A percentile compares a stretch with the other conserved stretches of the same genome.
Conservation (phyloP, 2,888 invertebrate genomes). For the Zeuzera pyrina region DNA sequence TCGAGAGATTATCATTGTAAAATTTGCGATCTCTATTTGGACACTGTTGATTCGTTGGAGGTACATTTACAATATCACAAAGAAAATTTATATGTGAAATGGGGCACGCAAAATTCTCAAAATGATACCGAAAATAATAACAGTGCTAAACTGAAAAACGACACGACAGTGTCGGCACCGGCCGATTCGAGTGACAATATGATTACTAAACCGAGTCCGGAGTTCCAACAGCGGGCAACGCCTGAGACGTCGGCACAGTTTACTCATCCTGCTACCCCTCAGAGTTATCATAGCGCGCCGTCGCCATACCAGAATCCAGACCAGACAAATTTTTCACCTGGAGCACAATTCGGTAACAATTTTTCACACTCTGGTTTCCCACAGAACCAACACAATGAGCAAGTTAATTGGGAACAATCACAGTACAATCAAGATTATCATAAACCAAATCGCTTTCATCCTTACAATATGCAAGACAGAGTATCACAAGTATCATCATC, state of each 20-base stretch:
- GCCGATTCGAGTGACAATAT: slow-evolving; percentile 83
- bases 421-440: slow-evolving; percentile 62
- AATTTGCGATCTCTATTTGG: slow-evolving; percentile 82
- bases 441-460: slow-evolving; percentile 60
- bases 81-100: slow-evolving; percentile 82
- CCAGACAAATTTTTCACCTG: slow-evolving; percentile 73
- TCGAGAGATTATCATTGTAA: slow-evolving; percentile 79
- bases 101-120: slow-evolving; percentile 75
- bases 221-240: slow-evolving; percentile 71
- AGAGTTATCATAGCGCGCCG: slow-evolving; percentile 78
- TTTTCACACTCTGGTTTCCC: slow-evolving; percentile 66
- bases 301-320: slow-evolving; percentile 77
- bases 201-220: slow-evolving; percentile 76
- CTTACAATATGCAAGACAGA: slow-evolving; percentile 69
- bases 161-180: slow-evolving; percentile 77
- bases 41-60: slow-evolving; percentile 83
- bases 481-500: slow-evolving; percentile 66
- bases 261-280: slow-evolving; percentile 77
- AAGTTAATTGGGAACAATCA: slow-evolving; percentile 62
- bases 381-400: slow-evolving; percentile 64
- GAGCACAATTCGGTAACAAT: slow-evolving; percentile 61
- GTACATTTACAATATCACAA: slow-evolving; percentile 87
- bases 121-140: slow-evolving; percentile 79
- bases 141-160: slow-evolving; percentile 71
- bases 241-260: slow-evolving; percentile 72